Conservation (phyloP, 2,888 invertebrate genomes). For the Rotaria macrura region DNA sequence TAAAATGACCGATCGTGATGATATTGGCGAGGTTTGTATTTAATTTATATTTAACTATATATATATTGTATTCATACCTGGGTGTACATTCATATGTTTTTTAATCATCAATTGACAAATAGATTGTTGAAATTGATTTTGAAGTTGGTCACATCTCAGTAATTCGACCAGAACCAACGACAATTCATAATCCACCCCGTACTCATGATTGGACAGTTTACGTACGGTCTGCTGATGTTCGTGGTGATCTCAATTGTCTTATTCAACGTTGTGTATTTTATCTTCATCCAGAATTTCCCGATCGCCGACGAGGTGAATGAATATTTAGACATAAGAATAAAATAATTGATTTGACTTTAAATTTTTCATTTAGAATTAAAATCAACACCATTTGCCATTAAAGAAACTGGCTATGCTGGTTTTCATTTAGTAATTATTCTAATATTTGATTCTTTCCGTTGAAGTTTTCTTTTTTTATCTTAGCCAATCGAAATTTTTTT, state of each 20-base stretch:
- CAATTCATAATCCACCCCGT: background rate
- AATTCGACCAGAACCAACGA: background rate
- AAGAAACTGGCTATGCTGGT: slow-evolving; percentile 5
- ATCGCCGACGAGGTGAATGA: background rate
- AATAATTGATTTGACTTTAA: background rate
- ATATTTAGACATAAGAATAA: background rate
- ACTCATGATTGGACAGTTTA: slow-evolving; percentile 15
- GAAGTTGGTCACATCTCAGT: background rate
- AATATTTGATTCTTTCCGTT: background rate
- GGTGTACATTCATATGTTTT: background rate
- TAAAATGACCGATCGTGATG: background rate
- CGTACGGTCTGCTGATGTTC: background rate
- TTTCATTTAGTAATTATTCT: background rate
- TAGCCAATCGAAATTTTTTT: slow-evolving; percentile 13
- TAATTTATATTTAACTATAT: too few species aligned
- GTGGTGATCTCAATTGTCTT: background rate
- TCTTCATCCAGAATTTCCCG: background rate
- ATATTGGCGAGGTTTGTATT: background rate
- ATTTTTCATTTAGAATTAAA: background rate
- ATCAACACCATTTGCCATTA: background rate
- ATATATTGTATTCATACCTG: background rate
- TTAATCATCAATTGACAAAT: background rate
- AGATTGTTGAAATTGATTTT: slow-evolving; percentile 14
- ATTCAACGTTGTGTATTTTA: background rate
- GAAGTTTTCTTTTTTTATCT: background rate